Base-by-base conservation (phyloP, 2,888 invertebrate genomes). In the Gastracanthus pulcherrimus region DNA sequence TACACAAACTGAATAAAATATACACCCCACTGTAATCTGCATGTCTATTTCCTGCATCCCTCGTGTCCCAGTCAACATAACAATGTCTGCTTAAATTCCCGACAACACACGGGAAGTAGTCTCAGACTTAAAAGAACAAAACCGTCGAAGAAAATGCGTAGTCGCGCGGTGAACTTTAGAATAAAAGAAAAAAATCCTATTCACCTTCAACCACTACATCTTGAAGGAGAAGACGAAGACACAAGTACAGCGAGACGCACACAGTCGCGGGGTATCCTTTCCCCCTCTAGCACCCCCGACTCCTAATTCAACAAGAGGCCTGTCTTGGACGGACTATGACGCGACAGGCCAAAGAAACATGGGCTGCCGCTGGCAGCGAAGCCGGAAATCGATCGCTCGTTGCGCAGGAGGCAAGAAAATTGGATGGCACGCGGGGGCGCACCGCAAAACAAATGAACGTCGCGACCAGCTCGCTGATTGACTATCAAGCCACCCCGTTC, bases 401-500 rank as follows among this genome's bases (percentile, higher is more conserved):
- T 36, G 31, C 38, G 45, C 11, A 19, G n/a, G 74, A 72, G 84
- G 74, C 81, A 86, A 87, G 87, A 86, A 86, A 86, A 88, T 88
- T 88, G 86, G 86, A 87, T 87, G 85, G 86, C 85, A 86, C 84
- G 26, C 48, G 58, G 62, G 23, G 79, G 77, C 80, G 84, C 81
- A 83, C 87, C 86, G 84, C 87, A 88, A 89, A 89, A 89, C 88
- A 88, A 89, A 88, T 88, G 88, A 88, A 87, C 87, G 84, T 86
- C 85, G 86, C 82, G 85, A 85, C 85, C 75, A 84, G 48, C 83
- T 62, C 84, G 80, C 84, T 86, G 87, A 89, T 89, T 89, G 88
- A 87, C 86, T 87, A 87, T 88, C 87, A 82, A 60, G 51, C 78
- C 82, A 60, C 85, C 81, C 7, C n/a, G 19, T 34, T 3, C 34